Percentiles rank a stretch among this genome's conserved stretches.
Evolutionary conservation across 2,888 invertebrate species (phyloP).

Genomic region (Tetropium fuscum): DNA sequence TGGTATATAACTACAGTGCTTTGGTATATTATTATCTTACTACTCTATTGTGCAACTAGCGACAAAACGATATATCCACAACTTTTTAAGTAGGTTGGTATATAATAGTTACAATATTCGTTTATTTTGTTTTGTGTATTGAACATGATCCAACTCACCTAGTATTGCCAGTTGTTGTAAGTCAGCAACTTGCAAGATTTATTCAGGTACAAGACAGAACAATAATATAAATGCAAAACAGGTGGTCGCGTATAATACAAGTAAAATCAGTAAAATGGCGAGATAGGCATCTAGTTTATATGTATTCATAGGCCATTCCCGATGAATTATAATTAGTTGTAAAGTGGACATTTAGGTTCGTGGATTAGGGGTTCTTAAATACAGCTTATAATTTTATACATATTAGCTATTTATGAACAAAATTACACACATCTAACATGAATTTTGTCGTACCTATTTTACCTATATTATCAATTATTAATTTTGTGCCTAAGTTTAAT

Average conservation of each 20-base stretch:
- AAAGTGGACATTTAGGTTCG: slow-evolving; percentile 29
- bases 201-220: slow-evolving; percentile 39
- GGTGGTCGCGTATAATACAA: slow-evolving; percentile 49
- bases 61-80: too few species aligned
- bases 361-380: slow-evolving; percentile 10
- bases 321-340: slow-evolving; percentile 40
- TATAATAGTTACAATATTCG: too few species aligned
- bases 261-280: slow-evolving; percentile 44
- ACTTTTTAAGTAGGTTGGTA: too few species aligned
- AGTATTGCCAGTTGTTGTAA: slow-evolving; percentile 11
- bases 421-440: too few species aligned
- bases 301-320: slow-evolving; percentile 39
- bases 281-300: slow-evolving; percentile 32
- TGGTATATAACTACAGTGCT: too few species aligned
- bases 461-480: too few species aligned
- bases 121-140: neutral
- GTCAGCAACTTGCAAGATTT: slow-evolving; percentile 28
- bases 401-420: too few species aligned
- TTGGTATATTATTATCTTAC: too few species aligned
- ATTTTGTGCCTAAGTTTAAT: too few species aligned
- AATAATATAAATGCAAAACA: slow-evolving; percentile 45
- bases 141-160: neutral
- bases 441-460: too few species aligned
- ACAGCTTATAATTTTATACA: slow-evolving; percentile 1
- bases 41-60: too few species aligned